These are phyloP conservation scores for Microcebus murinus DNA, from an alignment of 2,113 vertebrate species.

Conservation along the genomic window DNA sequence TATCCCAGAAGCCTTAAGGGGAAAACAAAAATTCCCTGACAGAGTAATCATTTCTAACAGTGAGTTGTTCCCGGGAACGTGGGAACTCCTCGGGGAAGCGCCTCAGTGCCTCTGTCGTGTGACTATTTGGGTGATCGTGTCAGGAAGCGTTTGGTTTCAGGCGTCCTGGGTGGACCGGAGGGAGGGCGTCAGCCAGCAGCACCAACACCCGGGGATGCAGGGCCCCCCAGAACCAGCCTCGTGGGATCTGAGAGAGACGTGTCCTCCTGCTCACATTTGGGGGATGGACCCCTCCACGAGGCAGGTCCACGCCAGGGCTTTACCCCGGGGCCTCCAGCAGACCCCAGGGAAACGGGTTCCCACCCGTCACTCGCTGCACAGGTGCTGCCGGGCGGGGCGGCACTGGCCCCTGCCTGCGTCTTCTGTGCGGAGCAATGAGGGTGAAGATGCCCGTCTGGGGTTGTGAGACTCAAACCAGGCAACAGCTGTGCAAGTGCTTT, in stretches of 20 bases:
- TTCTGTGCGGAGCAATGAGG: not conserved
- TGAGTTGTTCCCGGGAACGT: fast-evolving
- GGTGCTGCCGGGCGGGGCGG: not conserved
- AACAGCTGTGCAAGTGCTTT: fast-evolving
- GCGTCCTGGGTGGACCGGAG: not conserved
- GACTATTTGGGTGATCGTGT: not conserved
- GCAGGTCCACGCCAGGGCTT: fast-evolving
- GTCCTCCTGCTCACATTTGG: not conserved
- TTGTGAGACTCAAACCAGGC: not conserved
- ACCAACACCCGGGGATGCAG: fast-evolving
- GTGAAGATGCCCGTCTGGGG: not conserved
- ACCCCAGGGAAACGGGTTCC: not conserved
- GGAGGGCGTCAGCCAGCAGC: not conserved
- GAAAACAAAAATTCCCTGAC: not conserved
- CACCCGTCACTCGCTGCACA: fast-evolving
- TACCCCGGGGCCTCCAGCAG: fast-evolving
- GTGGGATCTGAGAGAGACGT: fast-evolving
- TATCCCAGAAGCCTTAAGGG: not conserved
- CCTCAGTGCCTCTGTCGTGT: fast-evolving
- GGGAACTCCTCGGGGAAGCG: not conserved
- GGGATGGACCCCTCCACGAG: fast-evolving
- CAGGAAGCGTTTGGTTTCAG: fast-evolving
- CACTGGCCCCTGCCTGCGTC: fast-evolving
- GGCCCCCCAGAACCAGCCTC: not conserved
- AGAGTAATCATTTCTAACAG: not conserved